Conservation (phyloP, 2,113 vertebrate species). For the Irena cyanogastra region DNA sequence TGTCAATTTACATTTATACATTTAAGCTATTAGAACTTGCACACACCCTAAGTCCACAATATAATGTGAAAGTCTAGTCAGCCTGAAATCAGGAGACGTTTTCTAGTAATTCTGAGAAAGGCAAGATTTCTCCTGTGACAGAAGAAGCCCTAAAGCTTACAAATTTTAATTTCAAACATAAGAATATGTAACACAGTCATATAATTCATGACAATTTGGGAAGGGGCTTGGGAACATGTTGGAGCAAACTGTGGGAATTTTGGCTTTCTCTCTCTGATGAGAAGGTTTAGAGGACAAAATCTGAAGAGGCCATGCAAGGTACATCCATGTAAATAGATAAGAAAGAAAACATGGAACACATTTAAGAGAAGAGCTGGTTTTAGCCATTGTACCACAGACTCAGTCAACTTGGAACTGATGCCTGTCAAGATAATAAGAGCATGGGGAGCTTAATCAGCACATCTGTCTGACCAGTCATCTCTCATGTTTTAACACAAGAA, state of each 20-base stretch:
- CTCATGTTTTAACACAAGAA: not conserved
- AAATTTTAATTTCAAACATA: not conserved
- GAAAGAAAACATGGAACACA: not conserved
- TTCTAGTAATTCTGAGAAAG: not conserved
- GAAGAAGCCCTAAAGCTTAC: not conserved
- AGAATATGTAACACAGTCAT: accelerated
- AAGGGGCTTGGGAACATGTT: not conserved
- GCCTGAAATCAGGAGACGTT: not conserved
- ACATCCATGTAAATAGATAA: not conserved
- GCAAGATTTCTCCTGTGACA: not conserved
- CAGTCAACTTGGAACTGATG: not conserved
- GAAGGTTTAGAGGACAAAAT: not conserved
- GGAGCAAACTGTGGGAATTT: not conserved
- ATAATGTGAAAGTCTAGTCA: not conserved
- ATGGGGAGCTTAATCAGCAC: not conserved
- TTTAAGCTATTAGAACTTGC: not conserved
- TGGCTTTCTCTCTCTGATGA: not conserved
- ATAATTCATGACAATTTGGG: not conserved
- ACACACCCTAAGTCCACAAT: not conserved
- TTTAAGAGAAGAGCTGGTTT: not conserved
- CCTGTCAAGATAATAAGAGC: not conserved
- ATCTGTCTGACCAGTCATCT: not conserved
- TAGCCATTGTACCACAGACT: not conserved
- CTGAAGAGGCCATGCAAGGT: not conserved
- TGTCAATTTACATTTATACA: not conserved